Percentiles rank a stretch among this genome's conserved stretches.
Evolutionary conservation across 2,888 invertebrate species (phyloP).

Genomic region (Eristalis tenax): DNA sequence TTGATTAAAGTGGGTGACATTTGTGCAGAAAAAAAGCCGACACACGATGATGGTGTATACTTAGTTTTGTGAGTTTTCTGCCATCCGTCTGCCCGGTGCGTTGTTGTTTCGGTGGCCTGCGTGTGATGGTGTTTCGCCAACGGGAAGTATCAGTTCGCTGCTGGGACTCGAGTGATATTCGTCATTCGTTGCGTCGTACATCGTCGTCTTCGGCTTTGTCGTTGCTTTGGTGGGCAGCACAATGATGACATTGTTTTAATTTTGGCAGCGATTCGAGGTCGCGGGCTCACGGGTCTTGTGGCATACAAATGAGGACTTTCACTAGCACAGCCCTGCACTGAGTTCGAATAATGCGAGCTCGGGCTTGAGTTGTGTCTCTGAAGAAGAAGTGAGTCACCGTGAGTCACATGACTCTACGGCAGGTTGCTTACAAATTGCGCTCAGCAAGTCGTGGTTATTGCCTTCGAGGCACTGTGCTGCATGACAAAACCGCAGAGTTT

Average conservation of each 20-base stretch:
- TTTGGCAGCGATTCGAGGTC: background rate
- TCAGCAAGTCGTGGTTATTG: background rate
- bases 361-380: background rate
- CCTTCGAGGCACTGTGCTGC: background rate
- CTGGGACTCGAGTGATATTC: background rate
- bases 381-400: background rate
- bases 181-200: background rate
- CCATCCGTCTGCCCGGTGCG: constrained; percentile 42
- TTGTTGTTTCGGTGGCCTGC: constrained; percentile 39
- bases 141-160: background rate
- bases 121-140: background rate
- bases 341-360: background rate
- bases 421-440: background rate
- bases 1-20: constrained; percentile 59
- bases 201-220: background rate
- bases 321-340: background rate
- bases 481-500: background rate
- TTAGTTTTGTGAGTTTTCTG: background rate
- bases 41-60: background rate
- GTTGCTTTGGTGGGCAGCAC: background rate
- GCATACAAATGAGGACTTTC: background rate
- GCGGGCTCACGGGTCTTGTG: background rate
- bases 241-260: background rate
- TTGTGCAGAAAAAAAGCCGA: constrained; percentile 55
- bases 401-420: background rate